These are phyloP conservation scores for Sebastes steindachneri DNA, from an alignment of 2,797 vertebrate genomes.

Conservation along the genomic window DNA sequence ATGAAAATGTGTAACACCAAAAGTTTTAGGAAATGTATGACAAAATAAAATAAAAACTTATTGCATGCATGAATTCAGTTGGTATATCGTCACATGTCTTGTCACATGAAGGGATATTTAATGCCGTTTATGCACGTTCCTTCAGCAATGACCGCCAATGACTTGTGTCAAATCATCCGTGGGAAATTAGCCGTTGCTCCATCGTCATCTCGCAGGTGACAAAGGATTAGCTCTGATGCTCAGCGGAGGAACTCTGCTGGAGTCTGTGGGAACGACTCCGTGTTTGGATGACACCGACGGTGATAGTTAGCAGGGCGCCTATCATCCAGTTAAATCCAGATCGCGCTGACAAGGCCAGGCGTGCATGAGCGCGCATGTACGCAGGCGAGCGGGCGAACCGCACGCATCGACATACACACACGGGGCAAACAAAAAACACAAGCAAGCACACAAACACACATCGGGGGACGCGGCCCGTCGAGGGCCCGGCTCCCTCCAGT, in stretches of 20 bases:
- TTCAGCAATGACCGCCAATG: constrained; percentile 62
- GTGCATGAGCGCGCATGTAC: constrained; percentile 13
- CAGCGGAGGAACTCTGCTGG: constrained; percentile 72
- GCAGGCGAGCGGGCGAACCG: constrained; percentile 31
- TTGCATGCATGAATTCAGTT: not conserved
- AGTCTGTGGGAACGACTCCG: constrained; percentile 77
- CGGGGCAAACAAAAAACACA: constrained; percentile 59
- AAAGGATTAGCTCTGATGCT: constrained; percentile 50
- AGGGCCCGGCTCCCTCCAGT: constrained; percentile 53
- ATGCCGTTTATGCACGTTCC: not conserved
- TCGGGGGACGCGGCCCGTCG: constrained; percentile 23
- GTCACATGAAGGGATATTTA: not conserved
- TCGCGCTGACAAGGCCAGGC: constrained; percentile 51
- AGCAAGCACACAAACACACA: constrained; percentile 52
- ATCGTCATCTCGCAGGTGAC: constrained; percentile 72
- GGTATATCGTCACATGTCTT: not conserved
- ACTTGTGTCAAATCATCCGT: constrained; percentile 47
- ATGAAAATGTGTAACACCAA: not conserved
- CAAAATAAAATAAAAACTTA: not conserved
- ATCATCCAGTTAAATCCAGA: constrained; percentile 69
- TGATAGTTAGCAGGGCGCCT: constrained; percentile 55
- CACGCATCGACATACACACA: constrained; percentile 34
- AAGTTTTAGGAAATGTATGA: not conserved
- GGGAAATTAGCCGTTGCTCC: constrained; percentile 62
- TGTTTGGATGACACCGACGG: constrained; percentile 69